Percentiles rank a stretch among this genome's conserved stretches.
Evolutionary conservation across 2,888 invertebrate genomes (phyloP).

Genomic region (Boloria euphrosyne): DNA sequence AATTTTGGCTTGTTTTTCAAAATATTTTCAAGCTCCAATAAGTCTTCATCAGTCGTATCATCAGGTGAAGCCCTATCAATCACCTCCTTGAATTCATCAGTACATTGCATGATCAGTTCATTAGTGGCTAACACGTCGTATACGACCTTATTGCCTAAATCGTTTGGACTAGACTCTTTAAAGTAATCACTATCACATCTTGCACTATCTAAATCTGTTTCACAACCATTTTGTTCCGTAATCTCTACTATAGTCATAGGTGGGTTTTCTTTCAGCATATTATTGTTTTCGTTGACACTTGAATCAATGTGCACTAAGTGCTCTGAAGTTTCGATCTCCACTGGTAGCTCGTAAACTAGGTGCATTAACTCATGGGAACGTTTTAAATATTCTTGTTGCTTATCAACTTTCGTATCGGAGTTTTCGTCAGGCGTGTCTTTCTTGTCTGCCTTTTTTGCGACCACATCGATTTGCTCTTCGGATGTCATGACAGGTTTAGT

Average conservation of each 20-base stretch:
- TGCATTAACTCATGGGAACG: conserved; percentile 72
- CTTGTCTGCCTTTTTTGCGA: conserved; percentile 60
- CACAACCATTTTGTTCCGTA: conserved; percentile 78
- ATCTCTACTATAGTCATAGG: conserved; percentile 75
- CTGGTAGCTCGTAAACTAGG: conserved; percentile 75
- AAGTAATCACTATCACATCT: conserved; percentile 64
- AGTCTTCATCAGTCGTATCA: conserved; percentile 70
- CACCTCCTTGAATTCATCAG: conserved; percentile 68
- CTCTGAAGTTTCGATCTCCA: conserved; percentile 52
- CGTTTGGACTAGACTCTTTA: conserved; percentile 62
- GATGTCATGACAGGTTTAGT: conserved; percentile 72
- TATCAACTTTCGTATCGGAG: conserved; percentile 56
- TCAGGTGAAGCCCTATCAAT: conserved; percentile 71
- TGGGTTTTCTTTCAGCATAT: conserved; percentile 76
- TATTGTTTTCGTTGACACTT: conserved; percentile 63
- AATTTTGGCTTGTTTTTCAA: conserved; percentile 83
- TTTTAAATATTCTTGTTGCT: conserved; percentile 55
- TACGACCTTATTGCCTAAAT: conserved; percentile 71
- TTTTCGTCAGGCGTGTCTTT: conserved; percentile 58
- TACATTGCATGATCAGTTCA: conserved; percentile 62
- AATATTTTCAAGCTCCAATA: conserved; percentile 64
- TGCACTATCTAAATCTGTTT: conserved; percentile 58
- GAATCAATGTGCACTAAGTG: conserved; percentile 13
- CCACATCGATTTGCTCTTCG: conserved; percentile 72
- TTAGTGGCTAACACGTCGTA: conserved; percentile 65